phyloP scores from a whole-genome alignment of 2,888 invertebrate species.

The Brassicogethes aeneus region DNA sequence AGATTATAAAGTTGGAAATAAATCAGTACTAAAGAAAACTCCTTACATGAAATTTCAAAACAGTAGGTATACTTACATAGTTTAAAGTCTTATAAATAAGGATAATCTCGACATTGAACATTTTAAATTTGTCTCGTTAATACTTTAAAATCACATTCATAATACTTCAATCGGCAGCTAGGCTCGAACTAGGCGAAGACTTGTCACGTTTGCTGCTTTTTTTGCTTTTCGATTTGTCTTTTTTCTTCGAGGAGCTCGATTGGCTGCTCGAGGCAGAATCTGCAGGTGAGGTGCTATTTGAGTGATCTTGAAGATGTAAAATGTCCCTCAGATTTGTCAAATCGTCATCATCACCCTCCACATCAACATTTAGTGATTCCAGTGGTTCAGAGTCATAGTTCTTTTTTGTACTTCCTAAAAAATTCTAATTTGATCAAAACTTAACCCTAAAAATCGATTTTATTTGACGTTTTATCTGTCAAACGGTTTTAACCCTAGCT shows the following conservation, averaged over 20 bases:
- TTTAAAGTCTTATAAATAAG: no score
- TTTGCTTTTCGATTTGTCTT: slow-evolving; percentile 31
- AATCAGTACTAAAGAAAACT: no score
- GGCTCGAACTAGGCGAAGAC: slow-evolving; percentile 32
- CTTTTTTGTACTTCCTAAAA: slow-evolving; percentile 33
- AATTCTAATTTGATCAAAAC: not conserved
- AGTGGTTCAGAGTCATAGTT: slow-evolving; percentile 22
- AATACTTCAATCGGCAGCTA: no score
- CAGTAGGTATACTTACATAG: no score
- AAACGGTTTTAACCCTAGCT: no score
- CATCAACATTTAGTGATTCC: slow-evolving; percentile 31
- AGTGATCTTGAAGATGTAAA: slow-evolving; percentile 31
- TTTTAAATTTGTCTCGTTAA: no score
- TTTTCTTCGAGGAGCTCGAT: slow-evolving; percentile 31
- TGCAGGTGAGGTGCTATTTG: slow-evolving; percentile 35
- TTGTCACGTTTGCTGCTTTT: slow-evolving; percentile 30
- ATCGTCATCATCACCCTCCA: slow-evolving; percentile 37
- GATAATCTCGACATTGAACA: no score
- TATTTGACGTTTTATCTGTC: no score
- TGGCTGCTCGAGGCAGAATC: slow-evolving; percentile 27
- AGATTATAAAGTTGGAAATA: no score
- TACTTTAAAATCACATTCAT: no score
- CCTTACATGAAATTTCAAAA: no score
- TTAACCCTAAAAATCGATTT: no score
- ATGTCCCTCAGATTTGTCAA: slow-evolving; percentile 32